A percentile compares a stretch with the other conserved stretches of the same genome.
Evolutionary conservation across 2,888 invertebrate species (phyloP).

Genomic region (Apeira syringaria): DNA sequence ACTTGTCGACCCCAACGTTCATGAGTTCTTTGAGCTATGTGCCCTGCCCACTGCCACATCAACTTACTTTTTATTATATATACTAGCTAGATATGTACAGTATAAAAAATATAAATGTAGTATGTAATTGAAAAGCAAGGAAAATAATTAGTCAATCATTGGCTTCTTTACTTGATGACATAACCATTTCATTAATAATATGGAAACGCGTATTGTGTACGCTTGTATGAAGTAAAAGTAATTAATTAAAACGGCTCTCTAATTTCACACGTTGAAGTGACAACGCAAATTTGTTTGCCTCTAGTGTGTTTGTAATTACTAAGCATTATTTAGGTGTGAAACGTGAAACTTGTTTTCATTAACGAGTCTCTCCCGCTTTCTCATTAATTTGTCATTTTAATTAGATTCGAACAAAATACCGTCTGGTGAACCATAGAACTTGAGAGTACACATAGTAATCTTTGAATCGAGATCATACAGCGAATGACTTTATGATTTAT

Average conservation of each 20-base stretch:
- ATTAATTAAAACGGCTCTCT: conserved; percentile 71
- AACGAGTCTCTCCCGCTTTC: conserved; percentile 54
- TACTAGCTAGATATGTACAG: no score
- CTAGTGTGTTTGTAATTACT: conserved; percentile 65
- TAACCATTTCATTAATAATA: conserved; percentile 33
- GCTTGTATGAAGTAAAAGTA: conserved; percentile 56
- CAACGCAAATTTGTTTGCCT: conserved; percentile 64
- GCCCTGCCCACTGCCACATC: no score
- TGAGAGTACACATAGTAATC: conserved; percentile 43
- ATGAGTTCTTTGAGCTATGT: no score
- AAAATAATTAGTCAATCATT: conserved; percentile 10
- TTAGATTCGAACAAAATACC: conserved; percentile 49
- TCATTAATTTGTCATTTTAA: conserved; percentile 68
- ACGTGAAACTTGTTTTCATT: conserved; percentile 61
- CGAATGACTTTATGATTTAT: conserved; percentile 65
- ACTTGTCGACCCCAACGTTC: no score
- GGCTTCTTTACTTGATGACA: conserved; percentile 18
- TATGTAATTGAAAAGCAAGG: no score
- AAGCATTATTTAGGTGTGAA: conserved; percentile 58
- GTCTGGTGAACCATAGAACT: conserved; percentile 20
- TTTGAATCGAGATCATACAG: conserved; percentile 54
- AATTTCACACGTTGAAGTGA: conserved; percentile 67
- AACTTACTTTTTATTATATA: no score
- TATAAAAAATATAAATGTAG: no score
- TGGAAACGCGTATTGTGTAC: conserved; percentile 41